These are phyloP conservation scores for Zenarchopterus dispar DNA, from an alignment of 2,797 vertebrate species.

Conservation along the genomic window DNA sequence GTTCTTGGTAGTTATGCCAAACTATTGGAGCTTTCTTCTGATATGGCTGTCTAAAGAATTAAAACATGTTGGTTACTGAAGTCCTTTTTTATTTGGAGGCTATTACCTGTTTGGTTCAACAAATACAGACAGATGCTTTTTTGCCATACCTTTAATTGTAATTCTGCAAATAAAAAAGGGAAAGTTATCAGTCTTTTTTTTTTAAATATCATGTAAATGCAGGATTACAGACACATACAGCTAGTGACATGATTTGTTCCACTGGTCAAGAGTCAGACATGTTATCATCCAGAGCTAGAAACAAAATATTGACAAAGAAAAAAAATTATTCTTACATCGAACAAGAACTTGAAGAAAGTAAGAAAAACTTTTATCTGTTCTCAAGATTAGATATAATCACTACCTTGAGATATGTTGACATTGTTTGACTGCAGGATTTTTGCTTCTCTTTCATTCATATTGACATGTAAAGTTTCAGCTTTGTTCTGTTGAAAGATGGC, in stretches of 20 bases:
- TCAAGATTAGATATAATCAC: constrained; percentile 8
- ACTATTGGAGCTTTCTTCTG: too few relatives aligned
- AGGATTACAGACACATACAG: too few relatives aligned
- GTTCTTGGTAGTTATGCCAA: too few relatives aligned
- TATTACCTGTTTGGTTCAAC: too few relatives aligned
- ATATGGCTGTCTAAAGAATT: too few relatives aligned
- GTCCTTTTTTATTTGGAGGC: too few relatives aligned
- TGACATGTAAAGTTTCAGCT: constrained; percentile 80
- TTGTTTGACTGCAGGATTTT: constrained; percentile 77
- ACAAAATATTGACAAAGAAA: background rate
- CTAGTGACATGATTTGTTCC: background rate
- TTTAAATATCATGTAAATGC: too few relatives aligned
- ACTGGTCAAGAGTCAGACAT: constrained; percentile 12
- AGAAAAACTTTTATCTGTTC: background rate
- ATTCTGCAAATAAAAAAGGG: too few relatives aligned
- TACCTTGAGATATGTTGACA: constrained; percentile 64
- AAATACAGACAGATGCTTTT: too few relatives aligned
- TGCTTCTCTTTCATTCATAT: constrained; percentile 79
- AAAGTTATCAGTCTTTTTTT: too few relatives aligned
- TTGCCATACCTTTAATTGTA: too few relatives aligned
- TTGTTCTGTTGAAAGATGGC: constrained; percentile 70
- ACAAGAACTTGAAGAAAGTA: background rate
- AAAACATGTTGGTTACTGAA: too few relatives aligned
- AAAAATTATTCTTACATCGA: background rate
- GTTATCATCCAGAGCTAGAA: constrained; percentile 29